Evolutionary conservation across 1,140 invertebrate genomes (phyloP).

Genomic region (Galleria mellonella): DNA sequence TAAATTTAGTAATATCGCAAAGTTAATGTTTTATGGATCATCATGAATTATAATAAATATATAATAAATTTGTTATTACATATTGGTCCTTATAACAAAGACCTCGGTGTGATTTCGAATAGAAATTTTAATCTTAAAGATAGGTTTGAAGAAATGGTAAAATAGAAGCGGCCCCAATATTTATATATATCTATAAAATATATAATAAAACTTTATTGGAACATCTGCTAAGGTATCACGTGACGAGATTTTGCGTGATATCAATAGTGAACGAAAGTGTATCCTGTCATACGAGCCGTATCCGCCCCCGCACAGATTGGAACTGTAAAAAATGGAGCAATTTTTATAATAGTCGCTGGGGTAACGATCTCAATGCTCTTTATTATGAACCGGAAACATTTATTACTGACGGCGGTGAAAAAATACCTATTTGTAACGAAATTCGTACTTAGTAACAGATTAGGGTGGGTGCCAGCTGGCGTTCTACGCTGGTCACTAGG

Average conservation of each 20-base stretch:
- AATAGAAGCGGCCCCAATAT: too few relatives aligned
- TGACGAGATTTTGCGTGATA: constrained; percentile 47
- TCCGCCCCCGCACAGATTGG: constrained; percentile 60
- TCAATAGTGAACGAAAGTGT: constrained; percentile 48
- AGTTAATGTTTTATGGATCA: too few relatives aligned
- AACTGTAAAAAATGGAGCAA: constrained; percentile 63
- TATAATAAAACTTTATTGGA: neutral
- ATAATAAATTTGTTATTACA: too few relatives aligned
- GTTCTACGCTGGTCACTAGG: too few relatives aligned
- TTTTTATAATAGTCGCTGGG: constrained; percentile 64
- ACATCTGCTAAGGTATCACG: constrained; percentile 52
- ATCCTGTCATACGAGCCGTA: constrained; percentile 68
- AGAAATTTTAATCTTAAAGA: too few relatives aligned
- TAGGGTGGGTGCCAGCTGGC: neutral
- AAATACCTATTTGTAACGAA: constrained; percentile 21
- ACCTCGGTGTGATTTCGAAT: too few relatives aligned
- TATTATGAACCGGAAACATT: constrained; percentile 69
- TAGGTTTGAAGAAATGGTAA: too few relatives aligned
- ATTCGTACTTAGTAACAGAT: neutral
- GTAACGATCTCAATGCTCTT: constrained; percentile 51
- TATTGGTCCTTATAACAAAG: too few relatives aligned
- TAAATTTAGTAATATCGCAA: too few relatives aligned
- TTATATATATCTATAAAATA: too few relatives aligned
- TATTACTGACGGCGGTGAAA: constrained; percentile 51
- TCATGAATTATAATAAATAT: too few relatives aligned